Evolutionary conservation across 2,888 invertebrate species (phyloP).

Genomic region (Pyralis farinalis): DNA sequence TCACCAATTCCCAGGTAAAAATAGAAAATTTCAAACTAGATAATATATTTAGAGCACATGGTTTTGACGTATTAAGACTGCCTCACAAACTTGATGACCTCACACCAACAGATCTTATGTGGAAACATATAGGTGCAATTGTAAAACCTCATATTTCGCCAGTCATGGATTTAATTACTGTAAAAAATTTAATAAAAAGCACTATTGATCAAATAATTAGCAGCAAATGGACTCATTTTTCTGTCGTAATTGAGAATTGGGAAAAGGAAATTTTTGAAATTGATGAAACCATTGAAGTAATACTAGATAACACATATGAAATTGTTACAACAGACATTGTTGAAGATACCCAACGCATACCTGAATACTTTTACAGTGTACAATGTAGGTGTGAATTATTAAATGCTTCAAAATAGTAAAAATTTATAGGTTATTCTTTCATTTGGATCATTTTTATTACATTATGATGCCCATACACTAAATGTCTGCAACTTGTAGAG

Average conservation of each 20-base stretch:
- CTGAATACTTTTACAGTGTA: constrained; percentile 1
- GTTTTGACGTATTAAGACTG: constrained; percentile 42
- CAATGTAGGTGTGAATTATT: background rate
- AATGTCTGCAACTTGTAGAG: too few species aligned
- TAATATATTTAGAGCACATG: constrained; percentile 36
- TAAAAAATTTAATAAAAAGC: background rate
- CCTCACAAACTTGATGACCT: constrained; percentile 37
- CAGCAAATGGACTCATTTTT: constrained; percentile 2
- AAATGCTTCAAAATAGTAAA: too few species aligned
- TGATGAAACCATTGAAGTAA: constrained; percentile 28
- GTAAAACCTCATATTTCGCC: background rate
- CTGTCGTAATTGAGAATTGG: constrained; percentile 12
- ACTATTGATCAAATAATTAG: background rate
- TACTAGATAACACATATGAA: constrained; percentile 23
- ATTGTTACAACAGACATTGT: constrained; percentile 7
- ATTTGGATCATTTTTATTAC: too few species aligned
- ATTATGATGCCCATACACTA: too few species aligned
- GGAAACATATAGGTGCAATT: constrained; percentile 26
- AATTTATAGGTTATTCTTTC: too few species aligned
- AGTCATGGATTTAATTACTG: background rate
- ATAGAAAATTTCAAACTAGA: constrained; percentile 30
- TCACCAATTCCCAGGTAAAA: constrained; percentile 26
- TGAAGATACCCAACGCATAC: background rate
- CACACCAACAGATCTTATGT: constrained; percentile 38
- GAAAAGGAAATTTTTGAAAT: constrained; percentile 32